Percentiles rank a stretch among this genome's conserved stretches.
phyloP scores from a whole-genome alignment of 2,888 invertebrate genomes.

The Phengaris alcon region DNA sequence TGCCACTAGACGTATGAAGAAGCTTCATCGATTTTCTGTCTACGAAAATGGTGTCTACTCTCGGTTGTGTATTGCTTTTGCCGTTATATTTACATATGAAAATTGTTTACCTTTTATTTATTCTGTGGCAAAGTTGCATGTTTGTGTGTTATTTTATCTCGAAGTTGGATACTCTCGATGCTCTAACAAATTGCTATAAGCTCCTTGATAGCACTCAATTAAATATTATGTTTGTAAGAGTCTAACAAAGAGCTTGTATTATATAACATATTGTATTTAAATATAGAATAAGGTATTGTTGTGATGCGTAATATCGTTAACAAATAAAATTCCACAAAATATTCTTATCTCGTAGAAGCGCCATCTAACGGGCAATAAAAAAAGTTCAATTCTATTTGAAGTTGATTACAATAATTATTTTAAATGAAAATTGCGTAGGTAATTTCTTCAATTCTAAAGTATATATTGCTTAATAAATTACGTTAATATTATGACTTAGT shows the following conservation, averaged over 20 bases:
- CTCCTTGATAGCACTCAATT: slow-evolving; percentile 48
- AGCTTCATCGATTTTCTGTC: neutral
- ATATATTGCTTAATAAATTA: neutral
- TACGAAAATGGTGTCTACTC: neutral
- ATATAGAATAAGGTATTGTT: neutral
- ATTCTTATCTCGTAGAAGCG: neutral
- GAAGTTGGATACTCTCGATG: neutral
- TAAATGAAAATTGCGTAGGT: neutral
- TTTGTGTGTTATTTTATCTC: neutral
- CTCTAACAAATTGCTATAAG: slow-evolving; percentile 41
- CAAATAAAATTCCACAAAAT: neutral
- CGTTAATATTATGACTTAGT: neutral
- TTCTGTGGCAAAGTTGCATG: slow-evolving; percentile 3
- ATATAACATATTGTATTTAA: slow-evolving; percentile 23
- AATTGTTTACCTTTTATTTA: neutral
- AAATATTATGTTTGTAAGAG: neutral
- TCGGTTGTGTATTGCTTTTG: neutral
- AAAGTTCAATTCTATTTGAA: no score
- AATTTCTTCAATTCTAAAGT: neutral
- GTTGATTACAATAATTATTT: neutral
- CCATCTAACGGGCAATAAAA: neutral
- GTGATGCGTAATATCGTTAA: neutral
- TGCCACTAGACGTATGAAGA: neutral
- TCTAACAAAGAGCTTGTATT: slow-evolving; percentile 43
- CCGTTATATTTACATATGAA: neutral